Base-by-base conservation (phyloP, 2,797 vertebrate genomes). In the Etheostoma perlongum region DNA sequence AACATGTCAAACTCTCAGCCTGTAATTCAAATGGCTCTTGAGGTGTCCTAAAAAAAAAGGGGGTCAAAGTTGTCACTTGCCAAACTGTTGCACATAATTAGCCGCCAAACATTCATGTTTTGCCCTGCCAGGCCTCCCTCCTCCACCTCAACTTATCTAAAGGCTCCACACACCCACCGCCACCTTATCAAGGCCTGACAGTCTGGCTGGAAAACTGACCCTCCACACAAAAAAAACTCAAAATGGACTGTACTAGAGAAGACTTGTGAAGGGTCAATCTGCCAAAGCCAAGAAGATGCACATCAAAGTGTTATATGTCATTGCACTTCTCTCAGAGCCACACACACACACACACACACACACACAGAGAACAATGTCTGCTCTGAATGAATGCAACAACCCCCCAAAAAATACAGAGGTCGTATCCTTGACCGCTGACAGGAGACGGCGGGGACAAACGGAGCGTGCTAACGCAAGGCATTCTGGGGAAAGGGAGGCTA, bases 171-270 rank as follows among this genome's bases (percentile, higher is more conserved):
- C 73, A 59, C 49, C 19, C 71, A 52, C 58, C 23, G 10, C 5
- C 71, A 66, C 66, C 84, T 91, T 92, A 95, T 94, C 94, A 85
- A 19, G n/a, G 1, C 65, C 74, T 0, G 3, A 40, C 86, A 84
- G 69, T 57, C 59, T 19, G 57, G 21, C 49, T 58, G 36, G 27
- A 44, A 36, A 36, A 49, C 8, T 4, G 4, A 30, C 4, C 9
- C 33, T 27, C 19, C 15, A 47, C 6, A 15, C 36, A 44, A 54
- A 36, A 14, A 14, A 5, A 19, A 13, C 23, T 64, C 47, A 47
- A 54, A 82, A 66, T 53, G 72, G 67, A 61, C 49, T 48, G 23
- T 21, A 62, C 59, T 42, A 51, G 44, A 49, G 14, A 47, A 27
- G 63, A 60, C 0, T 21, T 48, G 49, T 16, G n/a, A 10, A 53